Evolutionary conservation across 2,113 vertebrate genomes (phyloP), one percentile per base, ranked within the genome.

Genomic region (Synchiropus splendidus): DNA sequence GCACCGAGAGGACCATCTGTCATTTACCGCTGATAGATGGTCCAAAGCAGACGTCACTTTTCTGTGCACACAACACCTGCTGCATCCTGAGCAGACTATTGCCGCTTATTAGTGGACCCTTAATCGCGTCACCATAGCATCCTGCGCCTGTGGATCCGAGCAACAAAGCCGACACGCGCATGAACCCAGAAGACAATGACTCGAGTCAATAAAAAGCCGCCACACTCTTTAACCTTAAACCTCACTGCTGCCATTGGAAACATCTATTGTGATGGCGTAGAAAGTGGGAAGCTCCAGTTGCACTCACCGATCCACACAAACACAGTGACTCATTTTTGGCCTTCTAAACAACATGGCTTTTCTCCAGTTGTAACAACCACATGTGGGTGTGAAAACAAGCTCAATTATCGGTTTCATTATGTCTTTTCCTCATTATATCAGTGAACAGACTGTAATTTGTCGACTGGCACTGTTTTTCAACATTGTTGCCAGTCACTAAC

Each of bases 11-110:
- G 62, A 63, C 83, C 83, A 86, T 83, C 83, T 84, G 82, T 78
- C 83, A 83, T 76, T 79, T 78, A 77, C 70, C 65, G 65, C 63
- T 81, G 79, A 82, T 79, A 58, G 77, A 83, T 77, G 77, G 70
- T 64, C 54, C 54, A 45, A 37, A 67, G 67, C 75, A 68, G 70
- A 74, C 67, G 69, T 73, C 72, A 65, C 52, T 60, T 66, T 61
- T 48, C 55, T 64, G 39, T 13, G 47, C 38, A 39, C 60, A 39
- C 57, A 57, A 57, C 74, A 73, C 72, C 72, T 59, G 70, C 79
- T 78, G 81, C 72, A 79, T 80, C 56, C 72, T 70, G 77, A 79
- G 80, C 74, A 71, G 59, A 49, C 58, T 30, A 45, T 58, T 62
- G 70, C 62, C 63, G 49, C 53, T 14, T 48, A 70, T 75, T 58